Conservation (phyloP, 2,797 vertebrate genomes). For the Notolabrus celidotus region DNA sequence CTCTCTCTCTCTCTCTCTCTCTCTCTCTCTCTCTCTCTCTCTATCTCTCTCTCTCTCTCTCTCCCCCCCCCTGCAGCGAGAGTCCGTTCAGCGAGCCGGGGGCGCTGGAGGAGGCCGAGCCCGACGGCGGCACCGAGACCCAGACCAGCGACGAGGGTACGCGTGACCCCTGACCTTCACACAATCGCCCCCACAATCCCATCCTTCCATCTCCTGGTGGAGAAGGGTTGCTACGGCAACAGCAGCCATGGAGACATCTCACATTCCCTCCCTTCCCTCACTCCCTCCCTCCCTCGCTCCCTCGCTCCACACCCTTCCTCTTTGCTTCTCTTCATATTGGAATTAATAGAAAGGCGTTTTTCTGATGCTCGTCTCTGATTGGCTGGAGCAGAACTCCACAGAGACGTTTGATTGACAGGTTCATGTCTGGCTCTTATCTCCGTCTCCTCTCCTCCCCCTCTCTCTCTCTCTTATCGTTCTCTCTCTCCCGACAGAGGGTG, state of each 20-base stretch:
- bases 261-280: not conserved
- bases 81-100: slow-evolving; percentile 98
- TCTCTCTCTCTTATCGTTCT: not conserved
- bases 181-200: slow-evolving; percentile 32
- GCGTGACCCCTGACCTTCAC: slow-evolving; percentile 49
- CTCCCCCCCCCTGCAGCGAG: slow-evolving; percentile 84
- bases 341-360: slow-evolving; percentile 46
- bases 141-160: slow-evolving; percentile 98
- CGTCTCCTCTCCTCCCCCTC: not conserved
- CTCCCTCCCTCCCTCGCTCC: not conserved
- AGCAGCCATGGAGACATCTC: slow-evolving; percentile 73
- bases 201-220: slow-evolving; percentile 47
- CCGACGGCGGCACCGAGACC: slow-evolving; percentile 93
- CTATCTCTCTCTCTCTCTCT: not conserved
- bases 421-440: slow-evolving; percentile 46
- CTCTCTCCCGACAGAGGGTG: slow-evolving; percentile 87
- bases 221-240: slow-evolving; percentile 78
- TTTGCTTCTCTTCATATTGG: slow-evolving; percentile 22
- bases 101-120: slow-evolving; percentile 94
- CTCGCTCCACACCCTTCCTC: slow-evolving; percentile 22
- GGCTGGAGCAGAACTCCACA: slow-evolving; percentile 39
- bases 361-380: slow-evolving; percentile 44
- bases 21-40: not conserved
- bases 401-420: slow-evolving; percentile 62
- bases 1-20: not conserved